Evolutionary conservation across 2,888 invertebrate genomes (phyloP).

Genomic region (Gymnoscelis rufifasciata): DNA sequence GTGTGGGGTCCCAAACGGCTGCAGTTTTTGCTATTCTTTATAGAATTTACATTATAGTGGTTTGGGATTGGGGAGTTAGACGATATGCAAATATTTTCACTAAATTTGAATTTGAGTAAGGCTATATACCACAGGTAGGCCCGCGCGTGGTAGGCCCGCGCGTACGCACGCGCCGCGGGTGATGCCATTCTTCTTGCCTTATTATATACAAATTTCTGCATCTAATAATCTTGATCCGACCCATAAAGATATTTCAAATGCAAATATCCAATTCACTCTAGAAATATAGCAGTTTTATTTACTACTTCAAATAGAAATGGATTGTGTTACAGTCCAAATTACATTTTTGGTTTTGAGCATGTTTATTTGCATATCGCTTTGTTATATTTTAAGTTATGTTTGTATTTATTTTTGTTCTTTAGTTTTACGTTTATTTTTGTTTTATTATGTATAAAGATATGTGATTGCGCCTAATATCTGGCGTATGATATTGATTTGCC

Average conservation of each 20-base stretch:
- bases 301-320: slow-evolving; percentile 36
- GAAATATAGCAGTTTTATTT: slow-evolving; percentile 43
- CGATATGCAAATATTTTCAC: slow-evolving; percentile 78
- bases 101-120: slow-evolving; percentile 55
- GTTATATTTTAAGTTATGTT: slow-evolving; percentile 64
- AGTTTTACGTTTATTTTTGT: slow-evolving; percentile 63
- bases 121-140: slow-evolving; percentile 39
- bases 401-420: slow-evolving; percentile 77
- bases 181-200: slow-evolving; percentile 45
- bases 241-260: slow-evolving; percentile 64
- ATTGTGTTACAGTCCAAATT: slow-evolving; percentile 27
- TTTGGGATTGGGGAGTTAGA: slow-evolving; percentile 68
- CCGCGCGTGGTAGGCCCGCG: slow-evolving; percentile 42
- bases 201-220: slow-evolving; percentile 56
- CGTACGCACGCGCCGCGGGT: slow-evolving; percentile 67
- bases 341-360: slow-evolving; percentile 40
- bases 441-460: slow-evolving; percentile 51
- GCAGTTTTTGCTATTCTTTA: slow-evolving; percentile 65
- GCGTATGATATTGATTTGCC: slow-evolving; percentile 63
- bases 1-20: slow-evolving; percentile 68
- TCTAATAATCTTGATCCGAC: slow-evolving; percentile 47
- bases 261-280: slow-evolving; percentile 49
- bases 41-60: slow-evolving; percentile 70
- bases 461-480: slow-evolving; percentile 49
- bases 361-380: slow-evolving; percentile 74